Conservation (phyloP, 2,888 invertebrate genomes). For the Drosophila mettleri region DNA sequence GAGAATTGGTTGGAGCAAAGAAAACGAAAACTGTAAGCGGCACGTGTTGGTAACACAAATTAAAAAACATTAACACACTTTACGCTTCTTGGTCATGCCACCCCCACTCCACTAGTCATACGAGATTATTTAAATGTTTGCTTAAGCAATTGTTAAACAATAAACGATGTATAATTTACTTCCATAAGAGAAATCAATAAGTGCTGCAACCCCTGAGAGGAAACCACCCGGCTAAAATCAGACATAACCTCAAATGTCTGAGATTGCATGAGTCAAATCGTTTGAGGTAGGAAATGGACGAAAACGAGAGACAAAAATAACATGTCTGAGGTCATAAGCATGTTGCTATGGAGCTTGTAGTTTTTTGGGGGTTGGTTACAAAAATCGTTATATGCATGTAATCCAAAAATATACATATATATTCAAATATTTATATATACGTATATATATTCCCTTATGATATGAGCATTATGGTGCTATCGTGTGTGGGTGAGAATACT, state of each 20-base stretch:
- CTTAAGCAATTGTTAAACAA: not conserved
- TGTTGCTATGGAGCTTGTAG: constrained; percentile 5
- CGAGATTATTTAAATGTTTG: constrained; percentile 1
- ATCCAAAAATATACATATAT: not conserved
- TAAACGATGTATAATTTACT: not conserved
- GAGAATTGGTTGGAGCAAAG: constrained; percentile 51
- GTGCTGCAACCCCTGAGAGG: constrained; percentile 26
- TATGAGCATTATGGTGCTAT: constrained; percentile 31
- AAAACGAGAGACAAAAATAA: constrained; percentile 7
- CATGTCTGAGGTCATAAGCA: constrained; percentile 41
- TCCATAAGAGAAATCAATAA: constrained; percentile 38
- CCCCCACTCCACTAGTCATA: not conserved
- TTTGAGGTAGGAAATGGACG: constrained; percentile 70
- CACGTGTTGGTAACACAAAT: constrained; percentile 65
- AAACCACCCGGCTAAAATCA: constrained; percentile 32
- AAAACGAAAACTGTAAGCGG: constrained; percentile 49
- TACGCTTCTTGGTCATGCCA: constrained; percentile 42
- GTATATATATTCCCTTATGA: constrained; percentile 47
- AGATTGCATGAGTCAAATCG: constrained; percentile 40
- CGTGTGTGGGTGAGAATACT: constrained; percentile 13
- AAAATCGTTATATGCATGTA: constrained; percentile 20
- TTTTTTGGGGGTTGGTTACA: constrained; percentile 42
- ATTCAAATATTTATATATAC: not conserved
- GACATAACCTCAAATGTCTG: constrained; percentile 63
- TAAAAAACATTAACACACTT: constrained; percentile 59